A percentile compares a stretch with the other conserved stretches of the same genome.
Conservation (phyloP, 2,888 invertebrate genomes). For the Xanthia togata region DNA sequence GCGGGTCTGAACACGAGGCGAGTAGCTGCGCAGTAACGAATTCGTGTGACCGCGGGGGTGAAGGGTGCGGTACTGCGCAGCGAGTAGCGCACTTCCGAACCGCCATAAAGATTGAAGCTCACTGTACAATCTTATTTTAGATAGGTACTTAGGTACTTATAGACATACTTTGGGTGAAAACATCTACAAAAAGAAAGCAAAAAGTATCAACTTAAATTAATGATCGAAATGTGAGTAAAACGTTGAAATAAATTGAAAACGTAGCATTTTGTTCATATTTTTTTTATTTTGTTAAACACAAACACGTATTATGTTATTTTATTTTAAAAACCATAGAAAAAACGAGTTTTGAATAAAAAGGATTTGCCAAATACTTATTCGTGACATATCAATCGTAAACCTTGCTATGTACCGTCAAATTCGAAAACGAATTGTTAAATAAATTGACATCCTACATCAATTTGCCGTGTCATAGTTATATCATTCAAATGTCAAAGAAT, state of each 20-base stretch:
- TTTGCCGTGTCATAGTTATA: too few species aligned
- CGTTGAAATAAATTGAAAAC: background rate
- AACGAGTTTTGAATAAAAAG: background rate
- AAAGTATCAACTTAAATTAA: background rate
- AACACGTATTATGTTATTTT: background rate
- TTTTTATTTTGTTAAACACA: slow-evolving; percentile 3
- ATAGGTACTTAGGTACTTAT: too few species aligned
- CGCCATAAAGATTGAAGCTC: background rate
- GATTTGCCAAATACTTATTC: background rate
- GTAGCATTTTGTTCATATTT: background rate
- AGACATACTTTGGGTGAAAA: background rate
- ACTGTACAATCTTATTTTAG: background rate
- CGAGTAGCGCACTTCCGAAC: background rate
- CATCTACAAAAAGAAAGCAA: background rate
- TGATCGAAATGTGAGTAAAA: background rate
- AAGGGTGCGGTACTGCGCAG: background rate
- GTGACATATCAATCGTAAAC: too few species aligned
- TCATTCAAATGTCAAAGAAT: background rate
- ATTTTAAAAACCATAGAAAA: background rate
- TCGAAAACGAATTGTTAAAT: background rate
- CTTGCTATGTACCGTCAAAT: background rate
- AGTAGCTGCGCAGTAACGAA: background rate
- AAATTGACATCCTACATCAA: too few species aligned
- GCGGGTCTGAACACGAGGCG: background rate
- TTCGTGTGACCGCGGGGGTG: background rate